Evolutionary conservation across 2,888 invertebrate species (phyloP), one percentile per base, ranked within the genome.

Genomic region (Homarus gammarus): DNA sequence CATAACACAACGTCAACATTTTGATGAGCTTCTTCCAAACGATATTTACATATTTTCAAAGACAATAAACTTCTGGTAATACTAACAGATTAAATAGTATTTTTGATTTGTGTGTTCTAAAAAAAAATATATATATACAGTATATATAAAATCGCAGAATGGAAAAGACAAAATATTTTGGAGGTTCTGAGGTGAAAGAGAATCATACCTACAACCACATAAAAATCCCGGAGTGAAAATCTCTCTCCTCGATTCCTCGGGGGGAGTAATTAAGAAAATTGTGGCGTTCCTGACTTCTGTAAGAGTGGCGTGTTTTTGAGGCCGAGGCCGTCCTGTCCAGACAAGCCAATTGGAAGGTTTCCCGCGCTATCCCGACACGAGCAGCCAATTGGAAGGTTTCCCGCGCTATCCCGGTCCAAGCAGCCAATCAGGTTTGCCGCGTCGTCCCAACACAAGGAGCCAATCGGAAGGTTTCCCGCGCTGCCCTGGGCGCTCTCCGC

Each of bases 211-310:
- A 64, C n/a, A 64, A 27, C 27, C 27, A 27, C n/a, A 6, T 3
- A 64, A 64, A 64, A 64, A 64, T 64, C 64, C 27, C 31, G 0
- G 64, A 64, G 64, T 64, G 64, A 27, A 64, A 64, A 27, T 27
- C 64, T 64, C 64, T 10, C 64, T 64, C 27, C 27, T 5, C 64
- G 64, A 64, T 27, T 64, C 64, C 64, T 64, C 64, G 64, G 27
- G 64, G n/a, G 64, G 64, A 64, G 27, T 64, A 64, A 64, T 64
- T 64, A 64, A 27, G 64, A 64, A 64, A 64, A 64, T 64, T 64
- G 64, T 64, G 64, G 64, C 64, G 27, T 64, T 64, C 64, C 64
- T 64, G 64, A 64, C 64, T 64, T 64, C 64, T 64, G 64, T 64
- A 2, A n/a, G 64, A 27, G 27, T 64, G 6, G 64, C 64, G 3